phyloP scores from a whole-genome alignment of 2,797 vertebrate genomes.

The Carcharodon carcharias region DNA sequence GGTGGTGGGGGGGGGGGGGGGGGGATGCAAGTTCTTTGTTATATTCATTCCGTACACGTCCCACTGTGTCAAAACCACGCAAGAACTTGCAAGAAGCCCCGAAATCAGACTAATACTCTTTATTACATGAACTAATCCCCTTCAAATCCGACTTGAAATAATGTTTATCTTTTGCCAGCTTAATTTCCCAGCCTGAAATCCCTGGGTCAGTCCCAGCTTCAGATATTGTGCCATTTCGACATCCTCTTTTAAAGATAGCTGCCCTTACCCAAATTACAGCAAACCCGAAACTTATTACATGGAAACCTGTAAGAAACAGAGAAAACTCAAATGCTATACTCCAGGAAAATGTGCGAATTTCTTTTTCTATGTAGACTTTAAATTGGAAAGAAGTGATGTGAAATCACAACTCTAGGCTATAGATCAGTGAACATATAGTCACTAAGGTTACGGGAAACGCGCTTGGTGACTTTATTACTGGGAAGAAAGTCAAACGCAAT shows the following conservation, averaged over 20 bases:
- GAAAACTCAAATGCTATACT: neutral
- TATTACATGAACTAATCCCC: conserved; percentile 74
- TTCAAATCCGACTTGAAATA: conserved; percentile 69
- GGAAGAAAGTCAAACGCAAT: neutral
- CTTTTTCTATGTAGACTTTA: neutral
- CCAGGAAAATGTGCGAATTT: neutral
- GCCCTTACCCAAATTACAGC: neutral
- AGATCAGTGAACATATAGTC: neutral
- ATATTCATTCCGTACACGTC: conserved; percentile 34
- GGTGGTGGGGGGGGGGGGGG: neutral
- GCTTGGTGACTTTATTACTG: neutral
- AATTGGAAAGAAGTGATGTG: neutral
- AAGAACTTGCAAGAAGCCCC: conserved; percentile 54
- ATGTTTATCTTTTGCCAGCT: conserved; percentile 67
- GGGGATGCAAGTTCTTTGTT: neutral
- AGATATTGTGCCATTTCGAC: conserved; percentile 43
- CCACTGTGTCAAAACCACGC: conserved; percentile 40
- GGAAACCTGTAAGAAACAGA: too few species aligned
- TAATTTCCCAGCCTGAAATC: conserved; percentile 61
- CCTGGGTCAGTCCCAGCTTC: conserved; percentile 52
- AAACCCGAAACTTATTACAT: neutral
- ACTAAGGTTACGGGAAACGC: neutral
- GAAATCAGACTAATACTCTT: conserved; percentile 62
- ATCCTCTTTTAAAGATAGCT: conserved; percentile 1
- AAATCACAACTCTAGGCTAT: neutral